Conservation (phyloP, 1,140 invertebrate species). For the Bombus sylvicola region DNA sequence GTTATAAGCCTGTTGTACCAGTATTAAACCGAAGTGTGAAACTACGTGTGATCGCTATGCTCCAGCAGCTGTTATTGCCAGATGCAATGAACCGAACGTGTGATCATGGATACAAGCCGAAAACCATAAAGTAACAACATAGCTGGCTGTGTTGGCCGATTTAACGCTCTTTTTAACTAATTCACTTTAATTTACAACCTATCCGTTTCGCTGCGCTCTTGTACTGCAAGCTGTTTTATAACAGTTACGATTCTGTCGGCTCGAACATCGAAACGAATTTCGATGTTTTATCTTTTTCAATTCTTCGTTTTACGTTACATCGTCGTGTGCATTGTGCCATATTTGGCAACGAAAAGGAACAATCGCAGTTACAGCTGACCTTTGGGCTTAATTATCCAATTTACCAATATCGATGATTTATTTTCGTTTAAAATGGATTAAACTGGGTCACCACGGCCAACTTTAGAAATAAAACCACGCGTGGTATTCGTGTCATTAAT, state of each 20-base stretch:
- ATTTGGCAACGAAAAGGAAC: neutral
- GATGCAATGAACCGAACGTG: constrained; percentile 17
- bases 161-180: constrained; percentile 9
- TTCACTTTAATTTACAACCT: neutral
- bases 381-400: neutral
- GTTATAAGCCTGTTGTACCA: constrained; percentile 14
- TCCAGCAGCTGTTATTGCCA: constrained; percentile 17
- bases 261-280: neutral
- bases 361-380: neutral
- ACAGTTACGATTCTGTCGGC: neutral
- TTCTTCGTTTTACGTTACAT: too few species aligned
- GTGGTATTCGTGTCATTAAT: neutral
- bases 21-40: constrained; percentile 35
- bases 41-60: constrained; percentile 24
- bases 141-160: neutral
- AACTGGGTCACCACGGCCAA: neutral
- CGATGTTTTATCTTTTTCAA: neutral
- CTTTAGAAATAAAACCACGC: neutral
- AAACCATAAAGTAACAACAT: constrained; percentile 31
- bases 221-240: neutral
- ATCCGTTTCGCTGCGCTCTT: neutral
- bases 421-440: neutral
- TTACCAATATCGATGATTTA: neutral
- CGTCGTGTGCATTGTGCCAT: neutral
- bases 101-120: neutral